Percentiles rank a stretch among this genome's conserved stretches.
Conservation (phyloP, 2,888 invertebrate species). For the Sycophila texana region DNA sequence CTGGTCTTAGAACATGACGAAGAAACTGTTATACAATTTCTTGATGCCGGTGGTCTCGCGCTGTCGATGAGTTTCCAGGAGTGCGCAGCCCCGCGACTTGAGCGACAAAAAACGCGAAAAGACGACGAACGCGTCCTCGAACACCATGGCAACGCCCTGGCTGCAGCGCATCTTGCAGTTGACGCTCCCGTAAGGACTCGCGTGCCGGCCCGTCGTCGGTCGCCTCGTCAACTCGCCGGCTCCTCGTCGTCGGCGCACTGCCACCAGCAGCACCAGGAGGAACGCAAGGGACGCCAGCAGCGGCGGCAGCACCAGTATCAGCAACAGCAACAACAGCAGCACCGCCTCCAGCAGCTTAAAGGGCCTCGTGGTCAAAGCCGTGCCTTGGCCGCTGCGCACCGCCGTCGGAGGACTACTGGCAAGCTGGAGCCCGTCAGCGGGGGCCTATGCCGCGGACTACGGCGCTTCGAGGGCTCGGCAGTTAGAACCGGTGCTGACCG, state of each 20-base stretch:
- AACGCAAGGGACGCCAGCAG: too few relatives aligned
- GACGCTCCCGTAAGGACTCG: background rate
- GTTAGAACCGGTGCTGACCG: constrained; percentile 29
- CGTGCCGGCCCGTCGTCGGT: background rate
- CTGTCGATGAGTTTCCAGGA: constrained; percentile 88
- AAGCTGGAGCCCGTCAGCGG: too few relatives aligned
- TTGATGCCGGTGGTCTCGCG: constrained; percentile 90
- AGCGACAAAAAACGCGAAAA: constrained; percentile 74
- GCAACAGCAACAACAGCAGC: too few relatives aligned
- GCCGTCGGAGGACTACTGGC: background rate
- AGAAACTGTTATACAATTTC: constrained; percentile 91
- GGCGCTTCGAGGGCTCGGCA: too few relatives aligned
- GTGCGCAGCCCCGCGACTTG: constrained; percentile 77
- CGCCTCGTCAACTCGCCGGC: background rate
- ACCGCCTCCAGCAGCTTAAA: background rate
- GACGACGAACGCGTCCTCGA: constrained; percentile 74
- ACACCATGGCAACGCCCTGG: constrained; percentile 73
- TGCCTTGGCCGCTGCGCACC: background rate
- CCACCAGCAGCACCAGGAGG: too few relatives aligned
- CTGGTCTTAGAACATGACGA: constrained; percentile 86
- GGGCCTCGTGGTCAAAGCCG: background rate
- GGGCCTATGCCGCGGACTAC: too few relatives aligned
- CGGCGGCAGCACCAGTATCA: too few relatives aligned
- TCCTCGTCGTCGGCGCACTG: background rate
- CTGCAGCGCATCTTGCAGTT: constrained; percentile 68